Conservation (phyloP, 2,797 vertebrate species). For the Ambastaia sidthimunki region DNA sequence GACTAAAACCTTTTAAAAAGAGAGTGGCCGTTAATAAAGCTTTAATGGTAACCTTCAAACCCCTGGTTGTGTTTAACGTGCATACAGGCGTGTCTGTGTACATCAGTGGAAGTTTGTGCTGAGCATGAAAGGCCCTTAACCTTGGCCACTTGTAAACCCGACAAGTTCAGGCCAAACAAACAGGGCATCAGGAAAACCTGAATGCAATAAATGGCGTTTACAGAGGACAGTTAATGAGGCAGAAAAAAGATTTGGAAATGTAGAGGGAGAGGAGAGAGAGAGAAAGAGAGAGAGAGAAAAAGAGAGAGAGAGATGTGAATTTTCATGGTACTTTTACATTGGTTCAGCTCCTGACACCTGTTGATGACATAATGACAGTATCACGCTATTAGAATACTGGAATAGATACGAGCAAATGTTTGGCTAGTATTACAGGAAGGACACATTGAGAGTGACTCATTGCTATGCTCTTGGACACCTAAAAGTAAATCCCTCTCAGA, state of each 20-base stretch:
- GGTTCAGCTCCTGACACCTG: slow-evolving; percentile 9
- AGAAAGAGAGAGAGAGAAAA: neutral
- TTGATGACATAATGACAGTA: slow-evolving; percentile 10
- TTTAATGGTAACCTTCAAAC: neutral
- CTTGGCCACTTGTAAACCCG: slow-evolving; percentile 31
- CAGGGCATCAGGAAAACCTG: slow-evolving; percentile 56
- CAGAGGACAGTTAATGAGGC: slow-evolving; percentile 58
- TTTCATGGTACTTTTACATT: neutral
- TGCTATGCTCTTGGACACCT: slow-evolving; percentile 22
- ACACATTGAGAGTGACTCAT: slow-evolving; percentile 41
- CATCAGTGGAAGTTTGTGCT: slow-evolving; percentile 7
- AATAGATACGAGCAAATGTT: slow-evolving; percentile 42
- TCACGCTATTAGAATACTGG: slow-evolving; percentile 12
- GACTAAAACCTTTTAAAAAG: too few species aligned
- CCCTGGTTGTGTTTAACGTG: neutral
- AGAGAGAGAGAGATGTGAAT: neutral
- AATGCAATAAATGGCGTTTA: slow-evolving; percentile 60
- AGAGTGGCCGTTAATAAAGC: neutral
- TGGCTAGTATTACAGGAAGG: slow-evolving; percentile 9
- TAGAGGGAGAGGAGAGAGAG: too few species aligned
- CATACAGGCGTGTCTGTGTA: neutral
- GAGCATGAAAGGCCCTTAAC: slow-evolving; percentile 32
- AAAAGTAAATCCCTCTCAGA: slow-evolving; percentile 14
- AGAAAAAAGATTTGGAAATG: neutral
- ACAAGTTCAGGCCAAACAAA: slow-evolving; percentile 53